Percentiles rank a stretch among this genome's conserved stretches.
These are phyloP conservation scores for Tenebrio molitor DNA, from an alignment of 1,140 invertebrate species.

Conservation along the genomic window DNA sequence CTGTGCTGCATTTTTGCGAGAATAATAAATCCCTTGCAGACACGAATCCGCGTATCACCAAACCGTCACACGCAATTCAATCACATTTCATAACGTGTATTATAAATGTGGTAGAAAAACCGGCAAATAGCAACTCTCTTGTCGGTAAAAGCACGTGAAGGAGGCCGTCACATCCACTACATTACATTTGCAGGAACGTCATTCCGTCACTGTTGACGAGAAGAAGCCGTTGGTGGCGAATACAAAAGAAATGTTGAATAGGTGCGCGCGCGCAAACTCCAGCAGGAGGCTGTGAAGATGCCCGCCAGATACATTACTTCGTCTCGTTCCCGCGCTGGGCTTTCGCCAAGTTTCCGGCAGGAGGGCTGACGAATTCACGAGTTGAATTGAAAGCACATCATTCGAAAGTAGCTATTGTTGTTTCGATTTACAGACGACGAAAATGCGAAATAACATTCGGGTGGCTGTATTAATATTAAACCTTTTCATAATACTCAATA, in stretches of 20 bases:
- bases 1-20: neutral
- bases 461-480: too few species aligned
- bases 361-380: neutral
- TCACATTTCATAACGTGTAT: neutral
- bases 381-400: neutral
- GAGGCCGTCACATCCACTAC: neutral
- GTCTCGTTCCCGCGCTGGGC: constrained; percentile 7
- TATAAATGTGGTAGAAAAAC: constrained; percentile 8
- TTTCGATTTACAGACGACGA: too few species aligned
- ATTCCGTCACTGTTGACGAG: constrained; percentile 22
- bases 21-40: constrained; percentile 6
- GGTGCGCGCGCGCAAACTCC: constrained; percentile 36
- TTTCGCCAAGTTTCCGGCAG: constrained; percentile 14
- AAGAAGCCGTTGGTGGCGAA: constrained; percentile 35
- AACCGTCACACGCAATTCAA: constrained; percentile 11
- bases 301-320: constrained; percentile 18
- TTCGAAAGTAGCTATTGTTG: too few species aligned
- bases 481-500: too few species aligned
- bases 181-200: constrained; percentile 26
- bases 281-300: constrained; percentile 42
- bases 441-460: too few species aligned
- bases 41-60: constrained; percentile 9
- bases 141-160: constrained; percentile 21
- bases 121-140: constrained; percentile 11
- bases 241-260: constrained; percentile 25